Evolutionary conservation across 2,888 invertebrate species (phyloP), one percentile per base, ranked within the genome.

Genomic region (Latrodectus elegans): DNA sequence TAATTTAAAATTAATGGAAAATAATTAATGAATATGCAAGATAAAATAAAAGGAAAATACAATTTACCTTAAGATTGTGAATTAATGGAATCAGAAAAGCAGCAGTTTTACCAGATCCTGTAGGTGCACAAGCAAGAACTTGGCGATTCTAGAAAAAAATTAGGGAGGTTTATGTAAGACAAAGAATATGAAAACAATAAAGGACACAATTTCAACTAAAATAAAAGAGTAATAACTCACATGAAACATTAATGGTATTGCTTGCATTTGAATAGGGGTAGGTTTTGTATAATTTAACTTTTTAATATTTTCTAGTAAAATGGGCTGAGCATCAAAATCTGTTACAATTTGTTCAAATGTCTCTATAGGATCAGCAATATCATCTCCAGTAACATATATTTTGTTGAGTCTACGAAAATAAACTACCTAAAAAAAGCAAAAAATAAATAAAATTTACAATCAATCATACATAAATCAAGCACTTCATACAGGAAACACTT

Each of bases 61-160:
- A 38, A 9, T 14, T 60, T 88, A 90, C 93, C 82, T 88, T 88
- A 6, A 88, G 53, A n/a, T 17, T 94, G 60, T 87, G 87, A 73
- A 87, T 94, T 67, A 99, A 93, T 0, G 99, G 99, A 6, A 98
- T 92, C 0, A 99, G 93, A 92, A 99, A 99, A 0, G 99, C 97
- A 1, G 97, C 95, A 0, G 99, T 99, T 93, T 99, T 99, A 11
- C 99, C 99, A 0, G 98, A 98, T 1, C 99, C 99, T 0, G 99
- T 99, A 0, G 99, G 99, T 0, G 99, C 99, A 92, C 97, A 97
- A 0, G 97, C 98, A 91, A 99, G 94, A 55, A 99, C 92, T 92
- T 98, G 96, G 76, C 97, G 94, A 68, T 95, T 94, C 94, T 96
- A 88, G 65, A 76, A 86, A 51, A 73, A 49, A 65, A 71, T 86